These are phyloP conservation scores for Brachyhypopomus gauderio DNA, from an alignment of 2,113 vertebrate genomes.

Conservation along the genomic window DNA sequence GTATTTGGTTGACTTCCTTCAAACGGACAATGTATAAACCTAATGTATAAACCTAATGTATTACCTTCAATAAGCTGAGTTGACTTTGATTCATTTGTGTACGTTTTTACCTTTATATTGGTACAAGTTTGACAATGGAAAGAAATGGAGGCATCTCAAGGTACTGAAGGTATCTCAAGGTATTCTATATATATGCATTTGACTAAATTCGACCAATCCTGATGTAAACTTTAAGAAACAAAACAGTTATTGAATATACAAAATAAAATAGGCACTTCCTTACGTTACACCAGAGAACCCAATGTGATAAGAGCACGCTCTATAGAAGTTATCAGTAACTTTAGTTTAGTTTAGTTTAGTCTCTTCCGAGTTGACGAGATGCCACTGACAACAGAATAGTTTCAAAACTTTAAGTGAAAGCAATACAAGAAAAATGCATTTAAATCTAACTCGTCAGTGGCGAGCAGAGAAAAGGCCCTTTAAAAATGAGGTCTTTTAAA, in stretches of 20 bases:
- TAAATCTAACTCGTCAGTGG: conserved; percentile 13
- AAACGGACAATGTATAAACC: neutral
- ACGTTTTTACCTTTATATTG: neutral
- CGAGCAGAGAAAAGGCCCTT: neutral
- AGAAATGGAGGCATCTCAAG: neutral
- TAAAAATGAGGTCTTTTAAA: too few relatives aligned
- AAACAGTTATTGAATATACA: neutral
- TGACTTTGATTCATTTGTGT: conserved; percentile 19
- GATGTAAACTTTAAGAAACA: neutral
- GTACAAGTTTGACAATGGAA: neutral
- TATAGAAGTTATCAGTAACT: neutral
- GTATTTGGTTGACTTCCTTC: neutral
- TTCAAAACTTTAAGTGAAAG: neutral
- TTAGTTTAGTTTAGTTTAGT: neutral
- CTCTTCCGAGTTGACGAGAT: neutral
- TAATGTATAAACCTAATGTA: too few relatives aligned
- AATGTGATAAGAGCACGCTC: neutral
- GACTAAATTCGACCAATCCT: neutral
- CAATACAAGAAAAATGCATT: neutral
- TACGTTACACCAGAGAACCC: neutral
- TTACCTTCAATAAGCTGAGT: neutral
- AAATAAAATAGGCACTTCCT: neutral
- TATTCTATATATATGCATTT: neutral
- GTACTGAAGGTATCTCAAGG: neutral
- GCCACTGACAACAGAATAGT: neutral